These are phyloP conservation scores for Hydrophis major DNA, from an alignment of 2,797 vertebrate genomes.

Conservation along the genomic window DNA sequence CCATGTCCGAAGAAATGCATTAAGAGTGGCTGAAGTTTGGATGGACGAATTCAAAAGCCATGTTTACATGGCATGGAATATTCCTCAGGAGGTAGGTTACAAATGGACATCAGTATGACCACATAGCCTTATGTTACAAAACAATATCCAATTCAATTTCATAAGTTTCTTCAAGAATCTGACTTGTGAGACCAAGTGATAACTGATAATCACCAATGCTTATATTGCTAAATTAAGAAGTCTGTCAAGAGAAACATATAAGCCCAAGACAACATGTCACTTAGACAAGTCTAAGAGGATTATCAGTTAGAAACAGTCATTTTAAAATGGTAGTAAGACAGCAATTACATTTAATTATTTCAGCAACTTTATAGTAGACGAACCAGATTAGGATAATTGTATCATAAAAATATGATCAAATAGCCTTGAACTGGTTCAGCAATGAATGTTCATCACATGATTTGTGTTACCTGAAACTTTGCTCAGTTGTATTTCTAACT, in stretches of 20 bases:
- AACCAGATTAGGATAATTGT: not conserved
- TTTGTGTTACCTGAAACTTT: not conserved
- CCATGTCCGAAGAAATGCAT: conserved; percentile 91
- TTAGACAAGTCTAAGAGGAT: not conserved
- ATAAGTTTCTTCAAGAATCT: not conserved
- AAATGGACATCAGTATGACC: not conserved
- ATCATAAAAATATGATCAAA: not conserved
- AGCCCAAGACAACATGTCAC: not conserved
- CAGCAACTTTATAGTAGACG: not conserved
- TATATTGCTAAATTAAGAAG: not conserved
- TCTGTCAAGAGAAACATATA: not conserved
- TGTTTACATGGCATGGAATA: conserved; percentile 99
- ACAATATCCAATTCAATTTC: not conserved
- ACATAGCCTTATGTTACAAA: not conserved
- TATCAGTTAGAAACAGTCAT: not conserved
- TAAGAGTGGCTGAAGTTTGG: conserved; percentile 96
- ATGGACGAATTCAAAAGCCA: conserved; percentile 99
- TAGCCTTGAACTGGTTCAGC: not conserved
- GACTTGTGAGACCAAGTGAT: not conserved
- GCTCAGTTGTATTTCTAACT: not conserved
- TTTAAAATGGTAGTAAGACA: not conserved
- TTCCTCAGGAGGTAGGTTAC: conserved; percentile 88
- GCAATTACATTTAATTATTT: not conserved
- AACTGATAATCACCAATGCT: not conserved
- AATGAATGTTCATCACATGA: not conserved